Evolutionary conservation across 2,888 invertebrate genomes (phyloP).

Genomic region (Tachina lurida): DNA sequence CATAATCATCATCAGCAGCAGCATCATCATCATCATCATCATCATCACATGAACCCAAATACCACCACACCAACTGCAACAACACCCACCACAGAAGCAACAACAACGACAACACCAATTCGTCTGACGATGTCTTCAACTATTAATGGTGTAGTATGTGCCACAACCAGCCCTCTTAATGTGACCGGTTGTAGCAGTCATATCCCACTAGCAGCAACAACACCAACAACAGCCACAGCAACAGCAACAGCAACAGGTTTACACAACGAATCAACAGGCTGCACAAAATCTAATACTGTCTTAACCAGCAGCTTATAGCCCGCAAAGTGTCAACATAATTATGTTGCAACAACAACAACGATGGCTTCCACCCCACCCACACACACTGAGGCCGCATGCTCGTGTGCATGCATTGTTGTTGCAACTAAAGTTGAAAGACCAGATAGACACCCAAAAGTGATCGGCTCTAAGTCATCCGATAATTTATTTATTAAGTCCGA

Average conservation of each 20-base stretch:
- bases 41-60: conserved; percentile 43
- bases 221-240: conserved; percentile 59
- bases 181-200: conserved; percentile 58
- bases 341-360: conserved; percentile 35
- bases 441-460: conserved; percentile 22
- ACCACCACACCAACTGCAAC: conserved; percentile 8
- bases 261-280: conserved; percentile 63
- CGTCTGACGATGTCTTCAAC: conserved; percentile 52
- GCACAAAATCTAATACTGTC: conserved; percentile 55
- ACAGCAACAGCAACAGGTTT: conserved; percentile 68
- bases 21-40: conserved; percentile 78
- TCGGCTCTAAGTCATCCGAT: conserved; percentile 62
- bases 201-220: conserved; percentile 56
- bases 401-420: not conserved
- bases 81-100: not conserved
- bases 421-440: conserved; percentile 8
- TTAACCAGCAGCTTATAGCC: conserved; percentile 81
- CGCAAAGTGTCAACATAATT: conserved; percentile 42
- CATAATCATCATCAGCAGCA: conserved; percentile 77
- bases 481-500: conserved; percentile 48
- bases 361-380: conserved; percentile 33
- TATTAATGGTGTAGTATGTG: conserved; percentile 59
- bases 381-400: not conserved
- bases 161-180: conserved; percentile 71
- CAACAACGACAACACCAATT: conserved; percentile 6